Percentiles rank a stretch among this genome's conserved stretches.
Evolutionary conservation across 1,140 invertebrate species (phyloP).

Genomic region (Helicoverpa zea): DNA sequence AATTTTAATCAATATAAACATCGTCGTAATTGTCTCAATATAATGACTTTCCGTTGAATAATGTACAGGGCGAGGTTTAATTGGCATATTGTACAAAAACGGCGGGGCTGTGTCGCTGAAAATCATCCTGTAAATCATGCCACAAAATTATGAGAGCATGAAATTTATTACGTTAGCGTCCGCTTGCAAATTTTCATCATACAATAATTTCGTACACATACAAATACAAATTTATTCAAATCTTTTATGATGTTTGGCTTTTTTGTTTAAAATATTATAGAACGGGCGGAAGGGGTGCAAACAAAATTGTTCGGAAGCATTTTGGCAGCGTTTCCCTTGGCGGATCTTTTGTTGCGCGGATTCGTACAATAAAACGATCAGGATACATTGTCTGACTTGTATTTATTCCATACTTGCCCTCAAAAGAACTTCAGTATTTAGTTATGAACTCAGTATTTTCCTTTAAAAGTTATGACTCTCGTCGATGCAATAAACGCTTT

Average conservation of each 20-base stretch:
- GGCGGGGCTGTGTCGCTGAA: conserved; percentile 59
- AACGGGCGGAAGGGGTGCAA: conserved; percentile 10
- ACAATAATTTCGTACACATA: conserved; percentile 68
- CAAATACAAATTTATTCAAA: conserved; percentile 66
- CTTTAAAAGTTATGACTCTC: neutral
- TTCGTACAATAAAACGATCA: neutral
- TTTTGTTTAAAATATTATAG: conserved; percentile 41
- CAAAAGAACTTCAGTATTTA: too few relatives aligned
- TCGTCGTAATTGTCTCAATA: conserved; percentile 43
- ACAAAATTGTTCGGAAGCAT: conserved; percentile 16
- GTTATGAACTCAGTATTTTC: neutral
- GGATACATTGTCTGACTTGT: neutral
- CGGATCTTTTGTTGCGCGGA: conserved; percentile 8
- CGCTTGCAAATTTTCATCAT: conserved; percentile 77
- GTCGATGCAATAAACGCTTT: neutral
- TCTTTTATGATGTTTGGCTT: conserved; percentile 50
- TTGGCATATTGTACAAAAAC: conserved; percentile 69
- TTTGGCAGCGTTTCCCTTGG: conserved; percentile 14
- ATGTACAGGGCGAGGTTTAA: conserved; percentile 55
- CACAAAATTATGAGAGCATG: conserved; percentile 75
- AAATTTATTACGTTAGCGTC: conserved; percentile 78
- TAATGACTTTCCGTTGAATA: conserved; percentile 51
- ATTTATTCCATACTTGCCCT: neutral
- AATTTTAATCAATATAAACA: conserved; percentile 37
- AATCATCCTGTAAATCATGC: conserved; percentile 74